These are phyloP conservation scores for Sphaerophoria rueppellii DNA, from an alignment of 2,888 invertebrate genomes.

Conservation along the genomic window DNA sequence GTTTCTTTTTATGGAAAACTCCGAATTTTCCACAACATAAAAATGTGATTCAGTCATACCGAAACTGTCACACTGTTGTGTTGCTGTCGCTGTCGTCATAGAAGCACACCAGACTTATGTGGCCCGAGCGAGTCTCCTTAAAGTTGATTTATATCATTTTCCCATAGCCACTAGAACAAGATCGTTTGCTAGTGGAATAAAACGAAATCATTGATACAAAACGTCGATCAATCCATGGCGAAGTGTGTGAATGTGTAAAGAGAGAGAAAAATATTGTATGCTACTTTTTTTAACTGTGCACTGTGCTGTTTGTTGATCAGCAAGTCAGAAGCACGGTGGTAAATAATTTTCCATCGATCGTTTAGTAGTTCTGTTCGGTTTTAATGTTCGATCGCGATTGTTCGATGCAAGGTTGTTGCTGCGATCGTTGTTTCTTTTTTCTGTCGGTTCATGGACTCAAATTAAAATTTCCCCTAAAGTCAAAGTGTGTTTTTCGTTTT, in stretches of 20 bases:
- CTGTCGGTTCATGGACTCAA: conserved; percentile 19
- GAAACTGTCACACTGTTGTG: conserved; percentile 62
- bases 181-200: conserved; percentile 31
- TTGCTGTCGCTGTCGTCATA: neutral
- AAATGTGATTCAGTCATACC: conserved; percentile 41
- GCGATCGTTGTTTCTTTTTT: conserved; percentile 10
- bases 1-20: conserved; percentile 51
- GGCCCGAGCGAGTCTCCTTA: conserved; percentile 24
- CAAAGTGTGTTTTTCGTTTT: conserved; percentile 6
- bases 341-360: conserved; percentile 66
- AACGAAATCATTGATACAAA: conserved; percentile 50
- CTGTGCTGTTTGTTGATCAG: conserved; percentile 11
- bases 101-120: neutral
- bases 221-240: conserved; percentile 43
- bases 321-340: conserved; percentile 53
- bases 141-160: conserved; percentile 19
- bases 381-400: conserved; percentile 69
- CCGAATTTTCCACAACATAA: conserved; percentile 46
- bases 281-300: neutral
- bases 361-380: conserved; percentile 69
- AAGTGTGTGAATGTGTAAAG: conserved; percentile 14
- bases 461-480: conserved; percentile 26
- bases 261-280: neutral
- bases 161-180: conserved; percentile 22
- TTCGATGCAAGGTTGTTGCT: conserved; percentile 55